These are phyloP conservation scores for Scolopax bukidnonensis DNA, from an alignment of 2,797 vertebrate species.

Conservation along the genomic window DNA sequence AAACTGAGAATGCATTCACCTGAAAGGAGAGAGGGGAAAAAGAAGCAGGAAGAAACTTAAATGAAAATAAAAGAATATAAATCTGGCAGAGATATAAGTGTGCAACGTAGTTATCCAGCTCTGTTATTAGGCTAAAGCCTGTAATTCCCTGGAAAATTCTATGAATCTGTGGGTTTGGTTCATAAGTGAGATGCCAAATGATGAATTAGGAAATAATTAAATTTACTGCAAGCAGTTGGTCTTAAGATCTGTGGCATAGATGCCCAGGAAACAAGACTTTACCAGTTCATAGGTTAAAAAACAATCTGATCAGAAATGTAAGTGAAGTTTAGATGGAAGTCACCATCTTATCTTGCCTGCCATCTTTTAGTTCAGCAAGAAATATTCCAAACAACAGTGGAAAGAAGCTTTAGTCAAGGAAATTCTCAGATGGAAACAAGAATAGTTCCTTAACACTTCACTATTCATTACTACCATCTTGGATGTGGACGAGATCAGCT, in stretches of 20 bases:
- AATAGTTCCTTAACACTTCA: not conserved
- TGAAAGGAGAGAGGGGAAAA: rapidly evolving
- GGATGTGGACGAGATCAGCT: not conserved
- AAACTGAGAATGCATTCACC: not conserved
- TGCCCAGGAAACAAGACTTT: not conserved
- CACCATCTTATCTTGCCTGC: not conserved
- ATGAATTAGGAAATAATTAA: not conserved
- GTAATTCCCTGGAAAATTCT: not conserved
- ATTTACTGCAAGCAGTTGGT: not conserved
- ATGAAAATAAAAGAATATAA: not conserved
- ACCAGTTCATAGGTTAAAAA: not conserved
- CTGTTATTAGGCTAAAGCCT: not conserved
- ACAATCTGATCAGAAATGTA: not conserved
- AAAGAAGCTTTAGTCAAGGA: not conserved
- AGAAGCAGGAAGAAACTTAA: not conserved
- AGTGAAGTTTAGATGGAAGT: not conserved
- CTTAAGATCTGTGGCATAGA: not conserved
- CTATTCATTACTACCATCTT: not conserved
- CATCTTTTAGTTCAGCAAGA: not conserved
- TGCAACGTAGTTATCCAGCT: not conserved
- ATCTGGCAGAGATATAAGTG: not conserved
- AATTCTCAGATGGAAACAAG: not conserved
- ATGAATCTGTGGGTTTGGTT: not conserved
- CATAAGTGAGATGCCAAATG: not conserved
- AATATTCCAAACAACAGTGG: not conserved